phyloP scores from a whole-genome alignment of 2,797 vertebrate genomes.

The Chelon auratus region DNA sequence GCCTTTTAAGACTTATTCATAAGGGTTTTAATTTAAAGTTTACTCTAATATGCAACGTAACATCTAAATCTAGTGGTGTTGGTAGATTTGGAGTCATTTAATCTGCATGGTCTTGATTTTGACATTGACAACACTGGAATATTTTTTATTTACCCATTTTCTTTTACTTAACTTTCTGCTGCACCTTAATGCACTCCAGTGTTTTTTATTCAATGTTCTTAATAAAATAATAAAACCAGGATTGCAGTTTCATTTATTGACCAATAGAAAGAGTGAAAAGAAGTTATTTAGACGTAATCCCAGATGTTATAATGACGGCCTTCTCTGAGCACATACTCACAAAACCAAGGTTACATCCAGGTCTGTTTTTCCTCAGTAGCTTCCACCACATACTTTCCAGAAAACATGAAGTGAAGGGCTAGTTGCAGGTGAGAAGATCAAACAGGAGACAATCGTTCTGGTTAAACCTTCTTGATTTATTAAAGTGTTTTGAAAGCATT shows the following conservation, averaged over 20 bases:
- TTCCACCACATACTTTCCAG: background rate
- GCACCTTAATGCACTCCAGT: conserved; percentile 42
- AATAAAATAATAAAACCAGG: conserved; percentile 50
- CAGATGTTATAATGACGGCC: no score
- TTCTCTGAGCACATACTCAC: background rate
- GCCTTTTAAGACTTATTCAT: no score
- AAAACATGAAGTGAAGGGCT: background rate
- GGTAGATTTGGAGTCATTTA: no score
- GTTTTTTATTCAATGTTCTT: conserved; percentile 39
- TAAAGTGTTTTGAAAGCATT: conserved; percentile 87
- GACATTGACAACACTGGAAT: conserved; percentile 9
- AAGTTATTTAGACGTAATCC: background rate
- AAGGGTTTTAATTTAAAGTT: background rate
- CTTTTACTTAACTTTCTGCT: conserved; percentile 17
- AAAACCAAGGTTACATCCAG: background rate
- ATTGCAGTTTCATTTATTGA: background rate
- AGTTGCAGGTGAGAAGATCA: background rate
- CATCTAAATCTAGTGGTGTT: background rate
- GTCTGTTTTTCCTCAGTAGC: no score
- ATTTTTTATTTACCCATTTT: conserved; percentile 13
- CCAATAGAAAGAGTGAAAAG: background rate
- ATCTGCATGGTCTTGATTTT: background rate
- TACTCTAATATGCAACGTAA: background rate
- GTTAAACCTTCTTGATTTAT: conserved; percentile 81
- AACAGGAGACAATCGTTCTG: conserved; percentile 24